Evolutionary conservation across 30 jellyfish, hydroid and myxozoan genomes (phyloP).

Genomic region (Morbakka virulenta): DNA sequence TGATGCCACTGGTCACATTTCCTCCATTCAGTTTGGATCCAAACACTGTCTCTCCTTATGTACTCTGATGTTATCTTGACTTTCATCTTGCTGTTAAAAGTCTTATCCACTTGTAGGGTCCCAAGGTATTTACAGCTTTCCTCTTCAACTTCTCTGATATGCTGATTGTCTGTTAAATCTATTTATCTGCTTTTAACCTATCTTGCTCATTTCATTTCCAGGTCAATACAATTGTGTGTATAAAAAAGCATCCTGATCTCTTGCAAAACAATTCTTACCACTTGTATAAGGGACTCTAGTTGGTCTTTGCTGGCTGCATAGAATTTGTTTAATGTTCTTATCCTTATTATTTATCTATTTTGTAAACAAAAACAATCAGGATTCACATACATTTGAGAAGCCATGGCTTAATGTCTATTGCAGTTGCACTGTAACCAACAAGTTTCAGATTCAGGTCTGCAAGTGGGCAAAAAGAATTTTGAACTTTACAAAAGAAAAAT

Average conservation of each 20-base stretch:
- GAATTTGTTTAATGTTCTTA: too few species aligned
- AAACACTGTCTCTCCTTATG: slow-evolving; percentile 3
- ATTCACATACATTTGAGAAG: too few species aligned
- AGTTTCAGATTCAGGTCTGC: too few species aligned
- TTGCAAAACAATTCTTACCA: slow-evolving; percentile 18
- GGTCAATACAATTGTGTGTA: slow-evolving; percentile 11
- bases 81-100: slow-evolving; percentile 22
- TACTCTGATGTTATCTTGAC: slow-evolving; percentile 21
- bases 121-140: slow-evolving; percentile 29
- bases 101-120: slow-evolving; percentile 30
- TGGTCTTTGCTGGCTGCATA: too few species aligned
- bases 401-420: too few species aligned
- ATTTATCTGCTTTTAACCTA: background rate
- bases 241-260: slow-evolving; percentile 22
- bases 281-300: too few species aligned
- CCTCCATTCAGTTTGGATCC: slow-evolving; percentile 27
- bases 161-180: slow-evolving; percentile 34
- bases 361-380: too few species aligned
- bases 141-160: slow-evolving; percentile 24
- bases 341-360: too few species aligned
- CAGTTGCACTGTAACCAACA: too few species aligned
- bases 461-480: too few species aligned
- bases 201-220: background rate
- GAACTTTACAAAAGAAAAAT: too few species aligned
- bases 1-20: too few species aligned